Evolutionary conservation across 1,140 invertebrate genomes (phyloP), one percentile per base, ranked within the genome.

Genomic region (Berghia stephanieae): DNA sequence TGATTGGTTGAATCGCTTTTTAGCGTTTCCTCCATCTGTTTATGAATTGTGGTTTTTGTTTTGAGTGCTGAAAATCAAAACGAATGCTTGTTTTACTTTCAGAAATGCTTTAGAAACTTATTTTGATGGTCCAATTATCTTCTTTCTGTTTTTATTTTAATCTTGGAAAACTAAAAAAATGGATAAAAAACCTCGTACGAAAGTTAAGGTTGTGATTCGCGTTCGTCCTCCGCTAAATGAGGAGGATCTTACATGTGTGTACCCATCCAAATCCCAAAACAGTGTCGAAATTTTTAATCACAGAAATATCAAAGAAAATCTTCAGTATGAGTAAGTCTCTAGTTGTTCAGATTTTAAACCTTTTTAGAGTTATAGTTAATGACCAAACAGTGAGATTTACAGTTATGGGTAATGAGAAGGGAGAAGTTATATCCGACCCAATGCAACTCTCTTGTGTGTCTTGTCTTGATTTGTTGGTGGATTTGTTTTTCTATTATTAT

Each of bases 321-420:
- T 88, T n/a, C 80, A 85, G 55, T 88, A 88, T 82, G 81, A 85
- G 87, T 88, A 81, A 82, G 83, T 83, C 24, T 13, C 40, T n/a
- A n/a, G n/a, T n/a, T n/a, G n/a, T n/a, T n/a, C n/a, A n/a, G n/a
- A n/a, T n/a, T n/a, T n/a, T n/a, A n/a, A n/a, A n/a, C n/a, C n/a
- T n/a, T n/a, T n/a, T n/a, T n/a, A n/a, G n/a, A n/a, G n/a, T n/a
- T n/a, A n/a, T n/a, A n/a, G n/a, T n/a, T n/a, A n/a, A n/a, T n/a
- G n/a, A n/a, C n/a, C n/a, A n/a, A n/a, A n/a, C n/a, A n/a, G n/a
- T n/a, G n/a, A n/a, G n/a, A n/a, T n/a, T n/a, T n/a, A n/a, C n/a
- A n/a, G n/a, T n/a, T n/a, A n/a, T n/a, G n/a, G n/a, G n/a, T n/a
- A n/a, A n/a, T n/a, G n/a, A n/a, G n/a, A n/a, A n/a, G n/a, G n/a